Conservation (phyloP, 2,113 vertebrate species). For the Amphiprion percula region DNA sequence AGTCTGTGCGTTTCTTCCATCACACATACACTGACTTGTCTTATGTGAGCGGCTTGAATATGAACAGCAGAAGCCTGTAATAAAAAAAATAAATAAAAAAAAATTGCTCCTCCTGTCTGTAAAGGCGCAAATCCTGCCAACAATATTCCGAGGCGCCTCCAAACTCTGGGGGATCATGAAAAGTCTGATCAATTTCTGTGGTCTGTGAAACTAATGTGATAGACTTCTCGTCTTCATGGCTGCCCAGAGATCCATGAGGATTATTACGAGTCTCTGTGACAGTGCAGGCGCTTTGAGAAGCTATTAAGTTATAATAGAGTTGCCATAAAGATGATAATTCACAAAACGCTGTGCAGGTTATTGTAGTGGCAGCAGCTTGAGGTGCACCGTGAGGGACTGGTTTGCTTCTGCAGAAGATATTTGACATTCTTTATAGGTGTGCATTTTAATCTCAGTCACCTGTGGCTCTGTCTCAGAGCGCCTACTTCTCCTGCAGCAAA, state of each 20-base stretch:
- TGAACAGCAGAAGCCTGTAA: background rate
- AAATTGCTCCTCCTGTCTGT: background rate
- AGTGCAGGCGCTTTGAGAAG: conserved; percentile 53
- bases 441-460: conserved; percentile 43
- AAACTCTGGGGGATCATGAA: conserved; percentile 44
- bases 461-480: conserved; percentile 41
- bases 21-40: background rate
- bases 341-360: conserved; percentile 43
- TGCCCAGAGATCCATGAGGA: conserved; percentile 43
- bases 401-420: conserved; percentile 22
- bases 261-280: conserved; percentile 37
- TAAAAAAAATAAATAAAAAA: background rate
- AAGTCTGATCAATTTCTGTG: conserved; percentile 41
- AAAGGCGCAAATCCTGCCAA: background rate
- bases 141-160: conserved; percentile 1
- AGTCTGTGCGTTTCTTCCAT: conserved; percentile 3
- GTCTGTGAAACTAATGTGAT: conserved; percentile 43
- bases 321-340: conserved; percentile 66
- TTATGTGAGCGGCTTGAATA: background rate
- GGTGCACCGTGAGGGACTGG: conserved; percentile 18
- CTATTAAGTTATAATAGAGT: conserved; percentile 53
- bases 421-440: background rate
- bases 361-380: conserved; percentile 55
- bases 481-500: background rate
- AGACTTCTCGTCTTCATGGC: conserved; percentile 39